Evolutionary conservation across 2,113 vertebrate genomes (phyloP).

Genomic region (Saimiri boliviensis): DNA sequence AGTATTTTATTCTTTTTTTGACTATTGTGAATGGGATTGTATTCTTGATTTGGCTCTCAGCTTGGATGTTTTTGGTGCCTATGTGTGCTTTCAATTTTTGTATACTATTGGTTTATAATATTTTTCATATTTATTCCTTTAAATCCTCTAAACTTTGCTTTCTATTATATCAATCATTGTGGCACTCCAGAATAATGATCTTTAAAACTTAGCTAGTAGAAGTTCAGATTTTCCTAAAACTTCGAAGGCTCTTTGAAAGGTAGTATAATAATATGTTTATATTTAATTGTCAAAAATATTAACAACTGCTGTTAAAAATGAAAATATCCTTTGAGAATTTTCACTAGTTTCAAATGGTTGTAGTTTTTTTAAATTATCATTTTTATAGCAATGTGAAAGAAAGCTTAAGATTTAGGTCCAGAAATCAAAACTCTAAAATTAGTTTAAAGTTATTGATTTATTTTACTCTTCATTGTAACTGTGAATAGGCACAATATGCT

Average conservation of each 20-base stretch:
- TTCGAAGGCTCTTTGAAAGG: slow-evolving; percentile 10
- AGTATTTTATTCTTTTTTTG: no score
- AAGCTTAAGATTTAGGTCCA: slow-evolving; percentile 9
- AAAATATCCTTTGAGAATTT: background rate
- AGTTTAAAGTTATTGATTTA: background rate
- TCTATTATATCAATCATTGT: background rate
- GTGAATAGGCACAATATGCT: slow-evolving; percentile 18
- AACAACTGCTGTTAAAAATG: background rate
- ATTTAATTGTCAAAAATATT: slow-evolving; percentile 29
- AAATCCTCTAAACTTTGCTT: background rate
- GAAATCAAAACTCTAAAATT: background rate
- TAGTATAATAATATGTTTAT: background rate
- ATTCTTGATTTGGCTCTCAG: no score
- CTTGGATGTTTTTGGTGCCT: no score
- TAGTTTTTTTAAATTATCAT: background rate
- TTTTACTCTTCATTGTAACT: background rate
- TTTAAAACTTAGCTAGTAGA: background rate
- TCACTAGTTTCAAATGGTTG: background rate
- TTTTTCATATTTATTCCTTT: background rate
- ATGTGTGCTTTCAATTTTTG: background rate
- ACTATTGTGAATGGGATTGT: no score
- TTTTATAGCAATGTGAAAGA: slow-evolving; percentile 23
- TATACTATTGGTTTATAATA: background rate
- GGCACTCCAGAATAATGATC: background rate
- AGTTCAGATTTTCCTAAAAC: slow-evolving; percentile 19